Conservation (phyloP, 2,888 invertebrate species). For the Drosophila putrida region DNA sequence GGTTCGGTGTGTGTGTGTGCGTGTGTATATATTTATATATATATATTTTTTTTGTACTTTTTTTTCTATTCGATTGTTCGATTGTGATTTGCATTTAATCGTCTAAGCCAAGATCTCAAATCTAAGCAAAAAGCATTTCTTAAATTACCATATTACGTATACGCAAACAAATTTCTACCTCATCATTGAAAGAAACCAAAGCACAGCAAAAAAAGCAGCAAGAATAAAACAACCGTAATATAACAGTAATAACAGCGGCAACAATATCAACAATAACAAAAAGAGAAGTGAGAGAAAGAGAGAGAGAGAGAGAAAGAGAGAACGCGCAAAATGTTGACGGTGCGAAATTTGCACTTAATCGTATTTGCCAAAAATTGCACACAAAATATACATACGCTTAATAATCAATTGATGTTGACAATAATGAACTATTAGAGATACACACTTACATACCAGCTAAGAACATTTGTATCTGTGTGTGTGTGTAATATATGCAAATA, state of each 20-base stretch:
- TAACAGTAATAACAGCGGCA: slow-evolving; percentile 14
- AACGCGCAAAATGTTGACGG: slow-evolving; percentile 44
- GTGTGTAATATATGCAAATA: slow-evolving; percentile 17
- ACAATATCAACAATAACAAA: slow-evolving; percentile 17
- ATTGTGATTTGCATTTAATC: slow-evolving; percentile 53
- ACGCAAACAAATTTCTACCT: slow-evolving; percentile 48
- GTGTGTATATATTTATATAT: slow-evolving; percentile 23
- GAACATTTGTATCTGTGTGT: neutral
- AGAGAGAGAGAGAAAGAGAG: slow-evolving; percentile 16
- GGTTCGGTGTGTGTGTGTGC: slow-evolving; percentile 38
- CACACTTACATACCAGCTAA: neutral
- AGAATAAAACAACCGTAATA: slow-evolving; percentile 33
- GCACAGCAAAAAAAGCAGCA: slow-evolving; percentile 23
- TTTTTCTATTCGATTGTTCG: slow-evolving; percentile 20
- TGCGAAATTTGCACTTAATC: slow-evolving; percentile 6
- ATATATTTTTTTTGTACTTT: slow-evolving; percentile 25
- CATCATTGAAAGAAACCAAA: slow-evolving; percentile 33
- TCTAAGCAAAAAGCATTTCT: slow-evolving; percentile 40
- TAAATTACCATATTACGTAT: slow-evolving; percentile 53
- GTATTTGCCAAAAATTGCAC: slow-evolving; percentile 35
- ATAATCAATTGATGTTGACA: slow-evolving; percentile 30
- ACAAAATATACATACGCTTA: slow-evolving; percentile 30
- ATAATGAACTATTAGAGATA: slow-evolving; percentile 43
- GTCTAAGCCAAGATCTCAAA: slow-evolving; percentile 51
- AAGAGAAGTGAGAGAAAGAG: slow-evolving; percentile 1